Evolutionary conservation across 2,888 invertebrate species (phyloP).

Genomic region (Limenitis camilla): DNA sequence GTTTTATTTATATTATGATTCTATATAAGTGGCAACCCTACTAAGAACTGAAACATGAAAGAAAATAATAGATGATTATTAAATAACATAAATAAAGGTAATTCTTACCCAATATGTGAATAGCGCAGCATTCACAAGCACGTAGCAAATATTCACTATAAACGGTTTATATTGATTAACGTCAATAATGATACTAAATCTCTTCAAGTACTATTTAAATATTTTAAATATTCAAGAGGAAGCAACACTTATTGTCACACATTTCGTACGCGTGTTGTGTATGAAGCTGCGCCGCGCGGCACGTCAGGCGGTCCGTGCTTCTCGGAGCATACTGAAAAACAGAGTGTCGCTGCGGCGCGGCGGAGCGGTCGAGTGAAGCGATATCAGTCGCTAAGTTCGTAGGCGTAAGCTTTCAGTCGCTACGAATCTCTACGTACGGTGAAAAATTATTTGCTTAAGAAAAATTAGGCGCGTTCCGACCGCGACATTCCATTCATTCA

Average conservation of each 20-base stretch:
- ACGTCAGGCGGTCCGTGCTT: constrained; percentile 48
- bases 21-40: too few species aligned
- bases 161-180: not conserved
- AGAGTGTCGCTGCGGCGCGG: constrained; percentile 33
- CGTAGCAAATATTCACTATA: too few species aligned
- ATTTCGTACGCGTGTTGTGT: constrained; percentile 57
- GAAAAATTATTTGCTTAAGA: constrained; percentile 52
- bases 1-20: too few species aligned
- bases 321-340: constrained; percentile 53
- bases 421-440: constrained; percentile 46
- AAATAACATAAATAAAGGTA: too few species aligned
- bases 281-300: constrained; percentile 43
- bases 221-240: constrained; percentile 41
- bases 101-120: too few species aligned
- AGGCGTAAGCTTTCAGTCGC: constrained; percentile 42
- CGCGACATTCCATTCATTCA: constrained; percentile 65
- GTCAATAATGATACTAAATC: too few species aligned
- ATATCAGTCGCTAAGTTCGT: constrained; percentile 25
- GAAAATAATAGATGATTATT: too few species aligned
- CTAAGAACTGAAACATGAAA: too few species aligned
- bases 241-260: constrained; percentile 75
- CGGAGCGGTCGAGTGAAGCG: constrained; percentile 25
- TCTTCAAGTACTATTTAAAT: constrained; percentile 18
- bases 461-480: constrained; percentile 59
- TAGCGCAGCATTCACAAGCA: too few species aligned